Evolutionary conservation across 2,113 vertebrate species (phyloP).

Genomic region (Dolichotis patagonum): DNA sequence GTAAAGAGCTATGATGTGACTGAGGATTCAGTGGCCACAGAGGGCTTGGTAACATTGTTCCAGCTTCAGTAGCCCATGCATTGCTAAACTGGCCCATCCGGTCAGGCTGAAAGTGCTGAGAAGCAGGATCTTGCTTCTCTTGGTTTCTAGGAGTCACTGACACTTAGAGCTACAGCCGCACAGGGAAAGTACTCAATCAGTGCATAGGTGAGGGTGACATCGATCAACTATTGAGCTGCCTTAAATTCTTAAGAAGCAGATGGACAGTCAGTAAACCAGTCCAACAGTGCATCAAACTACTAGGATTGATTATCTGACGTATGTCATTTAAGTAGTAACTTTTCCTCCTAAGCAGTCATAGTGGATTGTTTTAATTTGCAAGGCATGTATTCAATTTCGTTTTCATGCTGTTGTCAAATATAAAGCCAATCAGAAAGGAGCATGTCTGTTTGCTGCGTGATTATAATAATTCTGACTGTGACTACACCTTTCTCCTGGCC

Average conservation of each 20-base stretch:
- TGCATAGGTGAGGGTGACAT: neutral
- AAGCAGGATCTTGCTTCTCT: neutral
- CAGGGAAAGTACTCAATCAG: neutral
- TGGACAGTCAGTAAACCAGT: neutral
- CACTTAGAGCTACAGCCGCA: neutral
- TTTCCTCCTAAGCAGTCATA: neutral
- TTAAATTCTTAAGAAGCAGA: conserved; percentile 37
- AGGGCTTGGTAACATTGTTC: neutral
- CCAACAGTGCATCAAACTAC: neutral
- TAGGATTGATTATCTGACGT: neutral
- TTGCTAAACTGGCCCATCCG: neutral
- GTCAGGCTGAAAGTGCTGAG: neutral
- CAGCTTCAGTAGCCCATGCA: neutral
- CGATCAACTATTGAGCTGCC: neutral
- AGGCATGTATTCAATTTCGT: neutral
- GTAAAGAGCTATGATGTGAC: neutral
- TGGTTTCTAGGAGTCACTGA: neutral
- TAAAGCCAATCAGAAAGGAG: neutral
- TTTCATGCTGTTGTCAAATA: neutral
- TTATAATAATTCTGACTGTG: neutral
- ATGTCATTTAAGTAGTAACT: neutral
- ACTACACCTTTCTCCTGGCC: neutral
- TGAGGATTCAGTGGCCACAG: neutral
- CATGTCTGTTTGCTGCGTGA: neutral
- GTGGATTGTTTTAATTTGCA: neutral